Evolutionary conservation across 2,113 vertebrate species (phyloP).

Genomic region (Eira barbara): DNA sequence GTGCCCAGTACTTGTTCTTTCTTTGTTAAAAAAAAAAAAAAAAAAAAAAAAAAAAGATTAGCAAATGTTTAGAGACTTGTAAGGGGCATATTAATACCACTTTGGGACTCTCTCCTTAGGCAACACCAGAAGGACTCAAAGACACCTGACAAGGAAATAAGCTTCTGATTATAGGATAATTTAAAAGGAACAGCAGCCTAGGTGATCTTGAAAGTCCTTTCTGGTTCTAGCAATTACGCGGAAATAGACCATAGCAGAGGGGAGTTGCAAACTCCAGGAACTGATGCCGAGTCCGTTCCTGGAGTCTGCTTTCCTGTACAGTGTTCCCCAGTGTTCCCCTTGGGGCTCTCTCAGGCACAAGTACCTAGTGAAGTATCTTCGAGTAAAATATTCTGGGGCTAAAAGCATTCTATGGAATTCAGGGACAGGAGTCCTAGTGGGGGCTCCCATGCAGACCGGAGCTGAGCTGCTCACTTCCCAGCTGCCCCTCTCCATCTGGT

Average conservation of each 20-base stretch:
- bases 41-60: slow-evolving; percentile 30
- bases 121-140: background rate
- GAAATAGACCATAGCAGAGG: background rate
- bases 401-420: background rate
- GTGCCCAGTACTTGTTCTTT: background rate
- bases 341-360: background rate
- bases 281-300: background rate
- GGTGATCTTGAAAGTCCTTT: background rate
- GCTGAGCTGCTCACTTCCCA: background rate
- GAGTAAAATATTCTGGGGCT: background rate
- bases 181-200: background rate
- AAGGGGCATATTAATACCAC: background rate
- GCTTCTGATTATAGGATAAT: background rate
- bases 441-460: background rate
- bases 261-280: no score
- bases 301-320: background rate
- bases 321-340: background rate
- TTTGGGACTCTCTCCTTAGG: background rate
- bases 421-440: background rate
- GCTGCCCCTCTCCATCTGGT: background rate
- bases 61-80: background rate
- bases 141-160: background rate
- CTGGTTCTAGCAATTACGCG: background rate
- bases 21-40: background rate
- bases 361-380: background rate